Base-by-base conservation (phyloP, 2,113 vertebrate genomes). In the Kryptolebias marmoratus region DNA sequence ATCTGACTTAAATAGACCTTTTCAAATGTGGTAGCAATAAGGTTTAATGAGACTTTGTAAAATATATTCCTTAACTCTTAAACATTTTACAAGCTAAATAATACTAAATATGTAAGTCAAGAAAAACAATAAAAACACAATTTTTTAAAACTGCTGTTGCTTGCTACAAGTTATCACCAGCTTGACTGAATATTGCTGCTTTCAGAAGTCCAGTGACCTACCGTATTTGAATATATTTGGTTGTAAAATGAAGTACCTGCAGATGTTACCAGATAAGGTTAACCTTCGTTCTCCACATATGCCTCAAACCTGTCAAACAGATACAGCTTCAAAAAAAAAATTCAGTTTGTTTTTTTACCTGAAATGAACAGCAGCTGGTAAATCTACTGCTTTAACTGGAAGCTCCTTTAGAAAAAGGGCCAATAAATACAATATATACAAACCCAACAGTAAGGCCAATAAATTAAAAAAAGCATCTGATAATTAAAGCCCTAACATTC, bases 191-290 rank as follows among this genome's bases (percentile, higher is more conserved):
- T 45, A 22, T 22, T 27, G 28, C 8, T 45, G 8, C 13, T 57
- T 39, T 59, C 36, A 42, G 1, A 27, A 55, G 50, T 45, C n/a
- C 11, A 50, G 13, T 3, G 6, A 14, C 54, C 42, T 11, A 14
- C 50, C 28, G 27, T 1, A 81, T 87, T 85, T 82, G 73, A 70
- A 81, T 89, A 74, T 1, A 85, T 85, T 85, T 89, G 84, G 12
- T 31, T 77, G 48, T 78, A 22, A 83, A 85, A 89, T 86, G 1
- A 80, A 82, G 67, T 52, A 27, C 31, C 68, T 68, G 69, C 30
- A 16, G 50, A 52, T 71, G 62, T 75, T 13, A 47, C 32, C 42
- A 81, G 68, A 83, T 79, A 76, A 69, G 15, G 13, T 31, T 3
- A 48, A 60, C 42, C 50, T 71, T 27, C 22, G n/a, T 36, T 9